Evolutionary conservation across 1,140 invertebrate genomes (phyloP).

Genomic region (Laodelphax striatellus): DNA sequence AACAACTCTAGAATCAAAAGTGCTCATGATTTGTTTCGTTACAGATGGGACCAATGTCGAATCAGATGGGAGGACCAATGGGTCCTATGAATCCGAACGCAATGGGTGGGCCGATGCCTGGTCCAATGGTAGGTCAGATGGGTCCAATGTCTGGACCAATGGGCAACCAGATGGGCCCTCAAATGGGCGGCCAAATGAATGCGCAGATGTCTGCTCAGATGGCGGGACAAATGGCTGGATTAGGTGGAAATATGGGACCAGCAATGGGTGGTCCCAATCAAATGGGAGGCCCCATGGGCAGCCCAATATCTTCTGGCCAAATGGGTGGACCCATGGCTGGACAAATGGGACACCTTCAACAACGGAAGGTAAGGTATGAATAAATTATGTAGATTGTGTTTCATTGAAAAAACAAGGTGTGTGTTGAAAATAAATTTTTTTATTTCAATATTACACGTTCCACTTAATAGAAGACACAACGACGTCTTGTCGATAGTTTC

Average conservation of each 20-base stretch:
- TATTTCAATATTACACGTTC: too few species aligned
- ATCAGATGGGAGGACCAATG: constrained; percentile 13
- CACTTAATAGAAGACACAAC: too few species aligned
- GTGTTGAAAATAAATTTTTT: too few species aligned
- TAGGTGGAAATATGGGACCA: constrained; percentile 21
- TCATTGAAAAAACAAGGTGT: too few species aligned
- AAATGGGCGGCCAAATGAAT: constrained; percentile 15
- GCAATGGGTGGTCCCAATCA: constrained; percentile 27
- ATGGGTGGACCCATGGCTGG: constrained; percentile 26
- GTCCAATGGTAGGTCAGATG: constrained; percentile 14
- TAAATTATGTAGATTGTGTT: too few species aligned
- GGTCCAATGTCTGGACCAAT: constrained; percentile 25
- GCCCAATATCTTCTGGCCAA: constrained; percentile 24
- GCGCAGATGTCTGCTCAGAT: constrained; percentile 30
- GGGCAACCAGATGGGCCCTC: constrained; percentile 26
- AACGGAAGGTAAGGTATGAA: constrained; percentile 20
- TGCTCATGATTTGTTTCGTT: constrained; percentile 19
- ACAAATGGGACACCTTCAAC: constrained; percentile 30
- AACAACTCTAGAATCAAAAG: too few species aligned
- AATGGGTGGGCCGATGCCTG: constrained; percentile 24
- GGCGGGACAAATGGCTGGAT: constrained; percentile 30
- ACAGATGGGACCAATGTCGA: constrained; percentile 37
- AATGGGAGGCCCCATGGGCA: constrained; percentile 29
- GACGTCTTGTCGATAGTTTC: too few species aligned
- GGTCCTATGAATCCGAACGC: constrained; percentile 22